A percentile compares a stretch with the other conserved stretches of the same genome.
Conservation (phyloP, 2,113 vertebrate species). For the Callithrix jacchus region DNA sequence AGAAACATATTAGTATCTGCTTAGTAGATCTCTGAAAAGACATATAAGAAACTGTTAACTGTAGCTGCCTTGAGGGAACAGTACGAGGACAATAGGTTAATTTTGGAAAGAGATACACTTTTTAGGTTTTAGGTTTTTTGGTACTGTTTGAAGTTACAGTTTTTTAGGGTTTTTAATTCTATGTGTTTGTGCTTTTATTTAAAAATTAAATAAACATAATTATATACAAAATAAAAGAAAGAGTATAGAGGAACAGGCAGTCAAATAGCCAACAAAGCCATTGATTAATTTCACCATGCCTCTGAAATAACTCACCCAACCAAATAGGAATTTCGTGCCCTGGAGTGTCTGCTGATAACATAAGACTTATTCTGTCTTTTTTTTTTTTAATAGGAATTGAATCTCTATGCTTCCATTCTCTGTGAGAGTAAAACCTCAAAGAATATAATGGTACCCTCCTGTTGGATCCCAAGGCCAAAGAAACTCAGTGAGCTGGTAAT, state of each 20-base stretch:
- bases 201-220: slow-evolving; percentile 27
- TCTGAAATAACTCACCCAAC: slow-evolving; percentile 27
- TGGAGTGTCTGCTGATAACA: not conserved
- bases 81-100: not conserved
- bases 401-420: slow-evolving; percentile 37
- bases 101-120: not conserved
- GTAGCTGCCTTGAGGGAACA: not conserved
- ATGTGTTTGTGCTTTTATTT: not conserved
- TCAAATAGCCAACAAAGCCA: not conserved
- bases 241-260: not conserved
- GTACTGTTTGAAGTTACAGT: not conserved
- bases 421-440: not conserved
- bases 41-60: not conserved
- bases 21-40: not conserved
- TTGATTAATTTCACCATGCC: not conserved
- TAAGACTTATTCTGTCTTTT: not conserved
- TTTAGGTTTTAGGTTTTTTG: not conserved
- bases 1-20: not conserved
- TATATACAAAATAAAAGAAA: slow-evolving; percentile 9
- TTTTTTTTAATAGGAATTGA: not conserved
- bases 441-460: not conserved
- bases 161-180: not conserved
- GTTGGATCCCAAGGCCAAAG: slow-evolving; percentile 2
- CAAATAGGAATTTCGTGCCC: not conserved
- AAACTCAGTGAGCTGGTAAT: slow-evolving; percentile 14